Conservation (phyloP, 2,888 invertebrate genomes). For the Nowickia ferox region DNA sequence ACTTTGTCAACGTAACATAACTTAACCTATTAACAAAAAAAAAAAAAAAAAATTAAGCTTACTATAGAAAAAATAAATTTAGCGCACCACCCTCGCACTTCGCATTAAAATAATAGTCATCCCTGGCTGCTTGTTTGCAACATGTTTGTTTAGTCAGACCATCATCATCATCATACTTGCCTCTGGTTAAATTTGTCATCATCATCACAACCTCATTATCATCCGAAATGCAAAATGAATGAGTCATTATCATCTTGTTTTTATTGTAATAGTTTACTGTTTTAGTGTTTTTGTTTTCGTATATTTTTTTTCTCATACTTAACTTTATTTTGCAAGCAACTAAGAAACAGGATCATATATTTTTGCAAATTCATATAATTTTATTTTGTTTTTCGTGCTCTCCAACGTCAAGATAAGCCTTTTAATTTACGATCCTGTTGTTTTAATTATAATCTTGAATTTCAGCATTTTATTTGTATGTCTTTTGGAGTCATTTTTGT, state of each 20-base stretch:
- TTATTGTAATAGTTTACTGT: slow-evolving; percentile 27
- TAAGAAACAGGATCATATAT: slow-evolving; percentile 49
- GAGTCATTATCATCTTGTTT: slow-evolving; percentile 57
- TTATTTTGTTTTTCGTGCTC: slow-evolving; percentile 17
- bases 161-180: slow-evolving; percentile 25
- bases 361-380: slow-evolving; percentile 26
- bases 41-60: not conserved
- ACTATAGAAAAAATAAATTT: not conserved
- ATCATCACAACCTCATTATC: slow-evolving; percentile 50
- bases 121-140: slow-evolving; percentile 23
- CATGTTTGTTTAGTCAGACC: slow-evolving; percentile 7
- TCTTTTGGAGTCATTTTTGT: slow-evolving; percentile 6
- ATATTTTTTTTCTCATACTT: not conserved
- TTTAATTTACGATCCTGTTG: slow-evolving; percentile 63
- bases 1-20: no score
- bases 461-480: slow-evolving; percentile 48
- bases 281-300: slow-evolving; percentile 16
- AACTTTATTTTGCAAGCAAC: slow-evolving; percentile 24
- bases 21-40: no score
- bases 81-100: slow-evolving; percentile 15
- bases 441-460: slow-evolving; percentile 66
- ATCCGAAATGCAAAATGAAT: slow-evolving; percentile 37
- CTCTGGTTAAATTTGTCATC: slow-evolving; percentile 56
- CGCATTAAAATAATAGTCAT: slow-evolving; percentile 19
- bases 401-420: slow-evolving; percentile 59